Evolutionary conservation across 2,888 invertebrate species (phyloP).

Genomic region (Abrostola tripartita): DNA sequence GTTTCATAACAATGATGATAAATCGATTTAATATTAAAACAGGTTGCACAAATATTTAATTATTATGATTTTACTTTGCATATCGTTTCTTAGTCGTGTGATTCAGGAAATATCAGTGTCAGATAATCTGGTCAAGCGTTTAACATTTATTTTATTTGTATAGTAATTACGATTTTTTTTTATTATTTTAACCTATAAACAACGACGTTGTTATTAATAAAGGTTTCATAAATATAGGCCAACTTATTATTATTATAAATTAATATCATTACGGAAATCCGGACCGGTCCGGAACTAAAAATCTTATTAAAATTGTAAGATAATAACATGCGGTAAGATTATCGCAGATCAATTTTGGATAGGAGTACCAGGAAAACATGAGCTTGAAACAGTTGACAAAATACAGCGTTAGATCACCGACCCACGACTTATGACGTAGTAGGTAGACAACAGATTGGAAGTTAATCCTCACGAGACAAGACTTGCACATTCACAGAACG

Average conservation of each 20-base stretch:
- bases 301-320: conserved; percentile 13
- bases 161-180: neutral
- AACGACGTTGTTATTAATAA: conserved; percentile 10
- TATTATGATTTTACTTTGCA: neutral
- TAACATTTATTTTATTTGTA: neutral
- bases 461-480: conserved; percentile 12
- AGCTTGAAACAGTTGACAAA: conserved; percentile 2
- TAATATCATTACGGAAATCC: conserved; percentile 25
- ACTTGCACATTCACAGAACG: neutral
- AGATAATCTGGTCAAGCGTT: neutral
- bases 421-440: conserved; percentile 8
- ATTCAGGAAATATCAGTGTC: conserved; percentile 5
- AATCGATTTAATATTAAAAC: neutral
- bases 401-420: conserved; percentile 16
- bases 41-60: neutral
- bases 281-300: conserved; percentile 21
- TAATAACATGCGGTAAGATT: conserved; percentile 14
- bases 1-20: neutral
- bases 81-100: neutral
- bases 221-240: conserved; percentile 7
- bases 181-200: neutral
- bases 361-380: conserved; percentile 39
- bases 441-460: neutral
- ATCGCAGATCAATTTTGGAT: conserved; percentile 36
- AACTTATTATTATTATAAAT: conserved; percentile 13